These are phyloP conservation scores for Ptilodon capucinus DNA, from an alignment of 2,888 invertebrate species.

Conservation along the genomic window DNA sequence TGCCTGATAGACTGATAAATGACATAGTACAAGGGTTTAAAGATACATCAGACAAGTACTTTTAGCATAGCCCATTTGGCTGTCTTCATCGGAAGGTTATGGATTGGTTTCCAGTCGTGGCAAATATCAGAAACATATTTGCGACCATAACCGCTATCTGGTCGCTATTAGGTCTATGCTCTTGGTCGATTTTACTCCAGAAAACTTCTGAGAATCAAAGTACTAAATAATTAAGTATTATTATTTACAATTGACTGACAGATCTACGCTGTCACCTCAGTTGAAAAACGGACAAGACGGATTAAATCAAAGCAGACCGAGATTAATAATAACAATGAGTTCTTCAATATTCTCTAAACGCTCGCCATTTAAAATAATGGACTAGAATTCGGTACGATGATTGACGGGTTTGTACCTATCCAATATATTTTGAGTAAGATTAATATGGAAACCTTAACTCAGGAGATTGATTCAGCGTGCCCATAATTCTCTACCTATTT, in stretches of 20 bases:
- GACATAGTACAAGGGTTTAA: too few species aligned
- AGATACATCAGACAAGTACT: too few species aligned
- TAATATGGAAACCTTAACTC: neutral
- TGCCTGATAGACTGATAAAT: too few species aligned
- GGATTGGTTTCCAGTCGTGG: too few species aligned
- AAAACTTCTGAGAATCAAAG: neutral
- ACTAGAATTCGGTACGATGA: neutral
- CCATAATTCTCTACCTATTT: too few species aligned
- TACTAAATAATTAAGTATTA: neutral
- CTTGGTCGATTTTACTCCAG: too few species aligned
- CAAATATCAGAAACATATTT: too few species aligned
- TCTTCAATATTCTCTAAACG: neutral
- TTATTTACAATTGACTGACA: neutral
- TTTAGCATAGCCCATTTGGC: too few species aligned
- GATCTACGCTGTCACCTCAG: conserved; percentile 8
- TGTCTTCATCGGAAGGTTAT: too few species aligned
- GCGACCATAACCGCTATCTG: too few species aligned
- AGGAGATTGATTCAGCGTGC: neutral
- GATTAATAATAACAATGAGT: conserved; percentile 7
- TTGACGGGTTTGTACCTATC: neutral
- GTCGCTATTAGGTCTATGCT: too few species aligned
- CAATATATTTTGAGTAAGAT: too few species aligned
- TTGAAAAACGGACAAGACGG: conserved; percentile 5
- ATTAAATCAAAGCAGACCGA: conserved; percentile 7
- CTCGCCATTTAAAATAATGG: neutral